Conservation (phyloP, 53 echinoderm and acorn worm species). For the Patiria pectinifera region DNA sequence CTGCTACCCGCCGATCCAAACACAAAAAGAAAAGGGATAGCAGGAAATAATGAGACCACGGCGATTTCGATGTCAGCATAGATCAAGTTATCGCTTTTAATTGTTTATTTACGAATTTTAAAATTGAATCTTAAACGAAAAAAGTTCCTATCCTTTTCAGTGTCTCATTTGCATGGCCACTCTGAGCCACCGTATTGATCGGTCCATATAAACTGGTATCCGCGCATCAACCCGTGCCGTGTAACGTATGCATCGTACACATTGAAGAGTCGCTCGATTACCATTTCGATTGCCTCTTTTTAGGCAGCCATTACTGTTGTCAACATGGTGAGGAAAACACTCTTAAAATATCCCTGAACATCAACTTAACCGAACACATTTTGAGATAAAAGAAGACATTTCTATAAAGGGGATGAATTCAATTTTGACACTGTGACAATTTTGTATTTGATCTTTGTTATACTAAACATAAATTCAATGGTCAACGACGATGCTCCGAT, state of each 20-base stretch:
- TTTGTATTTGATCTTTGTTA: not conserved
- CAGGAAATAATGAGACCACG: no score
- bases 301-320: slow-evolving; percentile 34
- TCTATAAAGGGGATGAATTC: not conserved
- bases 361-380: slow-evolving; percentile 23
- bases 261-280: not conserved
- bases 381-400: not conserved
- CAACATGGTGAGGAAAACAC: slow-evolving; percentile 45
- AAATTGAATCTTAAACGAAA: not conserved
- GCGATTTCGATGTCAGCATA: no score
- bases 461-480: not conserved
- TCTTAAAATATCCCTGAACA: slow-evolving; percentile 36
- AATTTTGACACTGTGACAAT: not conserved
- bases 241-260: not conserved
- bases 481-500: not conserved
- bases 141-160: not conserved
- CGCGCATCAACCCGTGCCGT: not conserved
- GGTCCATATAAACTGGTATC: not conserved
- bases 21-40: no score
- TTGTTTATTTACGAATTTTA: no score
- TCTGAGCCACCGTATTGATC: slow-evolving; percentile 20
- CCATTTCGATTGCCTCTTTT: slow-evolving; percentile 27
- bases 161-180: not conserved
- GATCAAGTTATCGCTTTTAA: no score
- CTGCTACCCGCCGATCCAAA: no score